A percentile compares a stretch with the other conserved stretches of the same genome.
phyloP scores from a whole-genome alignment of 2,888 invertebrate species.

The Brachycybe producta region DNA sequence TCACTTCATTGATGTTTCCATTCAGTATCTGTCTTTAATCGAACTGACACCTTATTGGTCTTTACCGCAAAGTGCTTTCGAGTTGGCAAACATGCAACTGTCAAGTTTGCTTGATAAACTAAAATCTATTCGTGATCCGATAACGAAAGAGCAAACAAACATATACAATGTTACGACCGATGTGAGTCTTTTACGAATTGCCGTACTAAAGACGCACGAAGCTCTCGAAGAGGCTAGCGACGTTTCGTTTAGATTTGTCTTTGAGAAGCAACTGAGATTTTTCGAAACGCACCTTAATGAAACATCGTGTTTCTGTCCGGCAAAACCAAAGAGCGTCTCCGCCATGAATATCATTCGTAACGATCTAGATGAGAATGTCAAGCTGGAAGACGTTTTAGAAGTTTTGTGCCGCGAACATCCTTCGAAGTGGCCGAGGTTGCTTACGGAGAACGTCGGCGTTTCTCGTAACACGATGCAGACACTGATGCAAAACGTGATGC shows the following conservation, averaged over 20 bases:
- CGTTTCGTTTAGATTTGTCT: neutral
- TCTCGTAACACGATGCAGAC: neutral
- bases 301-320: slow-evolving; percentile 1
- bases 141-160: neutral
- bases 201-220: neutral
- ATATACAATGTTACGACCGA: slow-evolving; percentile 10
- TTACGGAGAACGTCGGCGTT: slow-evolving; percentile 1
- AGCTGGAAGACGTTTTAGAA: neutral
- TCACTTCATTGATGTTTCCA: neutral
- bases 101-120: slow-evolving; percentile 1
- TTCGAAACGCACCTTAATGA: slow-evolving; percentile 10
- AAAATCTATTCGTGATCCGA: neutral
- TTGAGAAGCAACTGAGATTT: slow-evolving; percentile 8
- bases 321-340: neutral
- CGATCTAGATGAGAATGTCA: too few relatives aligned
- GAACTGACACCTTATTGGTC: slow-evolving; percentile 13
- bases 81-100: slow-evolving; percentile 11
- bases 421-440: neutral
- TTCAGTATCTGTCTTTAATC: slow-evolving; percentile 11
- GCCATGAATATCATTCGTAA: neutral
- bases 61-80: neutral
- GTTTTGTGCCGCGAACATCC: slow-evolving; percentile 4
- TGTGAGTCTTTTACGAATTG: neutral
- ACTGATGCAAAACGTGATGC: neutral
- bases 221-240: slow-evolving; percentile 1